phyloP scores from a whole-genome alignment of 2,888 invertebrate genomes.

The Thereva nobilitata region DNA sequence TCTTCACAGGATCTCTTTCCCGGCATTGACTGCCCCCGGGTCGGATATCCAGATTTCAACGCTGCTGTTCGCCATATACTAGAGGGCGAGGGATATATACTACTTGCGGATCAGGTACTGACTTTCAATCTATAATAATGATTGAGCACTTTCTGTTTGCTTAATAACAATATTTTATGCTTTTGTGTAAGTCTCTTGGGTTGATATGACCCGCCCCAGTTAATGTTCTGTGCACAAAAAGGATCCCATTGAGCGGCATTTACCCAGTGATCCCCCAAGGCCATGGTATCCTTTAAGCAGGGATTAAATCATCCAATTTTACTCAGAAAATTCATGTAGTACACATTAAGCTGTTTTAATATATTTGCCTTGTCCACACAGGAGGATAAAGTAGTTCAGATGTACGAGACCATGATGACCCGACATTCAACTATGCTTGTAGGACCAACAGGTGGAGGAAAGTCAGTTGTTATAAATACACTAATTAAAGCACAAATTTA shows the following conservation, averaged over 20 bases:
- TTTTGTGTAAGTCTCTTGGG: too few species aligned
- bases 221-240: slow-evolving; percentile 4
- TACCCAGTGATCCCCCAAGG: neutral
- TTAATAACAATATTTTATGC: too few species aligned
- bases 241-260: slow-evolving; percentile 11
- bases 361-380: slow-evolving; percentile 50
- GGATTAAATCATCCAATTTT: slow-evolving; percentile 28
- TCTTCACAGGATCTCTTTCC: slow-evolving; percentile 78
- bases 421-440: slow-evolving; percentile 90
- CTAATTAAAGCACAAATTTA: slow-evolving; percentile 77
- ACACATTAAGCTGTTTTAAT: slow-evolving; percentile 27
- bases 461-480: slow-evolving; percentile 80
- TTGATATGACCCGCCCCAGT: neutral
- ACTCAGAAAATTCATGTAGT: slow-evolving; percentile 19
- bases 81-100: slow-evolving; percentile 68
- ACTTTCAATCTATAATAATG: neutral
- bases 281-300: slow-evolving; percentile 1
- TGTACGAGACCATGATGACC: slow-evolving; percentile 95
- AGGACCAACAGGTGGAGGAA: slow-evolving; percentile 92
- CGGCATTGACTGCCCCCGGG: slow-evolving; percentile 84
- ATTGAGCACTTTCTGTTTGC: neutral
- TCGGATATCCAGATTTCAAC: slow-evolving; percentile 86
- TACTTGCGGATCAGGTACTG: slow-evolving; percentile 72
- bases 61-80: slow-evolving; percentile 74
- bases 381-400: slow-evolving; percentile 86